Percentiles rank a stretch among this genome's conserved stretches.
phyloP scores from a whole-genome alignment of 2,113 vertebrate species.

The Strix aluco region DNA sequence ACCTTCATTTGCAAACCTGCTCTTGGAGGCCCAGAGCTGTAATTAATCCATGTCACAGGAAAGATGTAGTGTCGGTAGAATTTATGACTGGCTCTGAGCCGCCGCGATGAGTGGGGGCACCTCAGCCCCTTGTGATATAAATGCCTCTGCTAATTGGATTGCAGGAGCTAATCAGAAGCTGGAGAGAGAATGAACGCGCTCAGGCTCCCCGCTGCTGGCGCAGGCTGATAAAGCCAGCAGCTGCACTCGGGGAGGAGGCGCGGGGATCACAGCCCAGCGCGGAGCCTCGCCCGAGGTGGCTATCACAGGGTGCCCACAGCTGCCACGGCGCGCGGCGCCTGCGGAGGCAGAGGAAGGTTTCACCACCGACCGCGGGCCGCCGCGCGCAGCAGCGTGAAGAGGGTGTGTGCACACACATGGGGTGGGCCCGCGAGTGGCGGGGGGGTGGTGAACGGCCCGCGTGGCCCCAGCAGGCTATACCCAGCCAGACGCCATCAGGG shows the following conservation, averaged over 20 bases:
- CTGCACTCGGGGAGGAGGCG: neutral
- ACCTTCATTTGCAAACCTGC: slow-evolving; percentile 28
- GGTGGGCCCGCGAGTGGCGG: accelerated
- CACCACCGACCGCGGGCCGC: neutral
- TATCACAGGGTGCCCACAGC: accelerated
- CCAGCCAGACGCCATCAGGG: neutral
- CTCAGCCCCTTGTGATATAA: slow-evolving; percentile 72
- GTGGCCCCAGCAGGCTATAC: accelerated
- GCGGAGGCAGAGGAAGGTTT: neutral
- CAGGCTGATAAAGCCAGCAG: slow-evolving; percentile 67
- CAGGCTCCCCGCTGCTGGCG: slow-evolving; percentile 29
- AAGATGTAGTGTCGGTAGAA: slow-evolving; percentile 64
- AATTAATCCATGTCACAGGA: slow-evolving; percentile 72
- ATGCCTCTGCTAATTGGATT: slow-evolving; percentile 79
- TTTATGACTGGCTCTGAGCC: slow-evolving; percentile 71
- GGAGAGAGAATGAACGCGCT: slow-evolving; percentile 53
- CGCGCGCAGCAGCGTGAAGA: accelerated
- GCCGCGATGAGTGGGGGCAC: slow-evolving; percentile 64
- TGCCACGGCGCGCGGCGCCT: neutral
- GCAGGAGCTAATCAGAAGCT: slow-evolving; percentile 73
- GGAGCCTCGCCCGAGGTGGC: neutral
- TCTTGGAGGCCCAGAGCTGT: slow-evolving; percentile 51
- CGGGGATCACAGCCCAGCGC: neutral
- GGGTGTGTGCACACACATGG: accelerated
- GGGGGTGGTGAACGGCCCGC: neutral